phyloP scores from a whole-genome alignment of 2,888 invertebrate genomes.

The Isoperla grammatica region DNA sequence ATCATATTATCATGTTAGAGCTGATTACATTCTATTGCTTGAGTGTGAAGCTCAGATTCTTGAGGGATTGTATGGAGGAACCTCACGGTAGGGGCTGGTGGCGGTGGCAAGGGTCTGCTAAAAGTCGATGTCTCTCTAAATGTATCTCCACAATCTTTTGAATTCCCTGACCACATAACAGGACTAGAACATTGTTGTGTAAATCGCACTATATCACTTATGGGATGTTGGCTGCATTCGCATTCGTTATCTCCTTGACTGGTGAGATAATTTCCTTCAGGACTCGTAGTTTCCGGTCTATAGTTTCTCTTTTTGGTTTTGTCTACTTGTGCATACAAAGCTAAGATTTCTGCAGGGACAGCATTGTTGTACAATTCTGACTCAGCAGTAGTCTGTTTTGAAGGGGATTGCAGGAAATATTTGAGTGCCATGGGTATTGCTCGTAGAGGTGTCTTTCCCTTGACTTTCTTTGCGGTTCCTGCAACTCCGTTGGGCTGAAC shows the following conservation, averaged over 20 bases:
- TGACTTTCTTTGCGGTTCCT: slow-evolving; percentile 14
- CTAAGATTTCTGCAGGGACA: slow-evolving; percentile 33
- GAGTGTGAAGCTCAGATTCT: slow-evolving; percentile 11
- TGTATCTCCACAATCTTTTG: slow-evolving; percentile 15
- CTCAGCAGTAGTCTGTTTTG: slow-evolving; percentile 16
- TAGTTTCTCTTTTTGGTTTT: slow-evolving; percentile 34
- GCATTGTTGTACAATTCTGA: slow-evolving; percentile 19
- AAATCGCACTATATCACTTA: slow-evolving; percentile 19
- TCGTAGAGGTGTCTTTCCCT: slow-evolving; percentile 10
- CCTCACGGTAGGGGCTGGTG: slow-evolving; percentile 21
- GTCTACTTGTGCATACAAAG: slow-evolving; percentile 36
- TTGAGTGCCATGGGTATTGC: slow-evolving; percentile 23
- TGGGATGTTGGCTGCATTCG: slow-evolving; percentile 20
- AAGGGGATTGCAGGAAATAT: slow-evolving; percentile 22
- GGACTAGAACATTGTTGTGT: slow-evolving; percentile 21
- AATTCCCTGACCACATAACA: slow-evolving; percentile 17
- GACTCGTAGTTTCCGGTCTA: slow-evolving; percentile 20
- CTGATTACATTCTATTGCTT: slow-evolving; percentile 20
- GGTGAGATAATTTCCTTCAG: slow-evolving; percentile 14
- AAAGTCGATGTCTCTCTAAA: slow-evolving; percentile 5
- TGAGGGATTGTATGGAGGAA: slow-evolving; percentile 16
- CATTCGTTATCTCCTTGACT: slow-evolving; percentile 21
- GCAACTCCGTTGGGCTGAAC: slow-evolving; percentile 22
- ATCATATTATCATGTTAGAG: slow-evolving; percentile 10
- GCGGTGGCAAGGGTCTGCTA: slow-evolving; percentile 20